Base-by-base conservation (phyloP, 2,888 invertebrate species). In the Romanomermis culicivorax region DNA sequence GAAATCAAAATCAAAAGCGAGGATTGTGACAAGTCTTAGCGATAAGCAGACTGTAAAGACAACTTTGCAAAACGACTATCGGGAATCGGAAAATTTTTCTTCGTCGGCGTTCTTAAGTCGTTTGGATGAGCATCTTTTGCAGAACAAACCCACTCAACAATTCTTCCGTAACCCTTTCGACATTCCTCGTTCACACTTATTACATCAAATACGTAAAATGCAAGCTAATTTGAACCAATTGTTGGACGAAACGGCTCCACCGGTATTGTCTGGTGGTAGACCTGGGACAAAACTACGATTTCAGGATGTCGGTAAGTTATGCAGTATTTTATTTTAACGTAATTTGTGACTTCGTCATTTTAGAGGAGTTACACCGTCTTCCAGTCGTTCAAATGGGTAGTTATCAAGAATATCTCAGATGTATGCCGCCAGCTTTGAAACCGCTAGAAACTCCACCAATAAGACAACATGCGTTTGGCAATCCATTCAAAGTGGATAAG, bases 371-470 rank as follows among this genome's bases (percentile, higher is more conserved):
- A 7, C 95, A 97, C 71, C 85, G 85, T 56, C 80, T 91, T 77
- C 91, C 95, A 2, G 85, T 97, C 24, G 81, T 85, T 24, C 88
- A 89, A 71, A 99, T 99, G 97, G 97, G 97, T 64, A 95, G 97
- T 75, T 97, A 95, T 72, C 93, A 97, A 72, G 93, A 95, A 71
- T 93, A 97, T 70, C 75, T 95, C 58, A 93, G 91, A 74, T 80
- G 86, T 55, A 83, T 85, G 77, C 84, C 87, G 54, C 83, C 85
- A 49, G 87, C 87, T 53, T 74, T 95, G 56, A 75, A 93, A 20
- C 91, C 93, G 75, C 82, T 97, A 51, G 95, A 97, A 72, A 84
- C 86, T 42, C 81, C 83, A 29, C 91, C 93, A 2, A 86, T 89
- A 48, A 75, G 95, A 17, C 87, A 91, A 64, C 95, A 97, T 68